Evolutionary conservation across 2,113 vertebrate species (phyloP).

Genomic region (Cephalopterus ornatus): DNA sequence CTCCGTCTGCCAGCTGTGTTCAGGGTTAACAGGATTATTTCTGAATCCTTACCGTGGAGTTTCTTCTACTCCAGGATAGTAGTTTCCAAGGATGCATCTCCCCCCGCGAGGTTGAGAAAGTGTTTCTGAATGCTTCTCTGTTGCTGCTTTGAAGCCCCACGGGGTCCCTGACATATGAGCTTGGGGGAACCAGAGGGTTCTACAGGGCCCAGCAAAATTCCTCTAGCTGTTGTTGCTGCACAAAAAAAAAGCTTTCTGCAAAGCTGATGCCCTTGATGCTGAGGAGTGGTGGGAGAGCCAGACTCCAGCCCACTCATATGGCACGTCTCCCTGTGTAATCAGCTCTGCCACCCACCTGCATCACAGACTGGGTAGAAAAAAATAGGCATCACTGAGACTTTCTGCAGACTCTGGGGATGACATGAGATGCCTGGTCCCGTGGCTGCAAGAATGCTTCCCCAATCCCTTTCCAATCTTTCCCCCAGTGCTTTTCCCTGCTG

Average conservation of each 20-base stretch:
- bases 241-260: neutral
- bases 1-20: neutral
- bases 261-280: neutral
- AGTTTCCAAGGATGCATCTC: neutral
- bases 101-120: neutral
- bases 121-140: neutral
- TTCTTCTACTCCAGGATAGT: neutral
- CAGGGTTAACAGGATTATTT: neutral
- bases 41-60: neutral
- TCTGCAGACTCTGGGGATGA: neutral
- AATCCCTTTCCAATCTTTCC: neutral
- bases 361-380: too few relatives aligned
- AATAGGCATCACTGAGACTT: neutral
- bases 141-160: neutral
- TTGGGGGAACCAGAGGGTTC: neutral
- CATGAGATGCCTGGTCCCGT: neutral
- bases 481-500: neutral
- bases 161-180: fast-evolving
- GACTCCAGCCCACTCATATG: neutral
- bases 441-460: neutral
- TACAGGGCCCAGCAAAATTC: neutral
- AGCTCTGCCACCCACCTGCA: neutral
- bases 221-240: neutral
- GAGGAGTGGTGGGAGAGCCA: neutral
- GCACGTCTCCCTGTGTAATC: neutral